Conservation (phyloP, 2,888 invertebrate species). For the Cheilosia vulpina region DNA sequence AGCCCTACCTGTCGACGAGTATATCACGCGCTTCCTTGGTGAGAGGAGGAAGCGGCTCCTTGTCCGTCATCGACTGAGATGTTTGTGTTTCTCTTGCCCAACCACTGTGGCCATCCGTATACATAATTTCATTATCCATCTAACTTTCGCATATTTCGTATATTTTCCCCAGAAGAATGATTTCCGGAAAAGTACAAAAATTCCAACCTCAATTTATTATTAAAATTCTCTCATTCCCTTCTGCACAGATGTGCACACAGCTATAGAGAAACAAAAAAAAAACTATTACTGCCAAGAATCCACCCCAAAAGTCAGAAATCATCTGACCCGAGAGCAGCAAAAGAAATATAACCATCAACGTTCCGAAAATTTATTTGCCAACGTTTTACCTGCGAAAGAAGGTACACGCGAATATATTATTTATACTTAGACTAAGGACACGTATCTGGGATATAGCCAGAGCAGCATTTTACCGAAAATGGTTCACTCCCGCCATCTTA, state of each 20-base stretch:
- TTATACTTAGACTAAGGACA: conserved; percentile 69
- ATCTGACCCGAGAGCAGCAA: conserved; percentile 61
- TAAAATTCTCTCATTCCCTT: conserved; percentile 32
- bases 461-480: conserved; percentile 65
- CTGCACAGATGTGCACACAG: background rate
- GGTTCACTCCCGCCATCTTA: conserved; percentile 33
- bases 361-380: conserved; percentile 71
- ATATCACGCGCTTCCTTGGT: too few species aligned
- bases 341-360: conserved; percentile 72
- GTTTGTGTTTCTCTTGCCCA: too few species aligned
- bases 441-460: conserved; percentile 69
- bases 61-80: too few species aligned
- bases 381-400: conserved; percentile 64
- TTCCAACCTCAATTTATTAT: conserved; percentile 43
- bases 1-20: too few species aligned
- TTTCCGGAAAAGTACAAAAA: background rate
- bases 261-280: conserved; percentile 5
- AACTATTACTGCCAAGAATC: conserved; percentile 59
- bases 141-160: background rate
- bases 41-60: too few species aligned
- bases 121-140: background rate
- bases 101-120: background rate
- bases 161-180: conserved; percentile 7
- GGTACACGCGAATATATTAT: conserved; percentile 70
- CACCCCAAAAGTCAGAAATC: conserved; percentile 60